These are phyloP conservation scores for honey bee (Apis mellifera) DNA, from an alignment of 1,140 invertebrate genomes.

Conservation along the genomic window DNA sequence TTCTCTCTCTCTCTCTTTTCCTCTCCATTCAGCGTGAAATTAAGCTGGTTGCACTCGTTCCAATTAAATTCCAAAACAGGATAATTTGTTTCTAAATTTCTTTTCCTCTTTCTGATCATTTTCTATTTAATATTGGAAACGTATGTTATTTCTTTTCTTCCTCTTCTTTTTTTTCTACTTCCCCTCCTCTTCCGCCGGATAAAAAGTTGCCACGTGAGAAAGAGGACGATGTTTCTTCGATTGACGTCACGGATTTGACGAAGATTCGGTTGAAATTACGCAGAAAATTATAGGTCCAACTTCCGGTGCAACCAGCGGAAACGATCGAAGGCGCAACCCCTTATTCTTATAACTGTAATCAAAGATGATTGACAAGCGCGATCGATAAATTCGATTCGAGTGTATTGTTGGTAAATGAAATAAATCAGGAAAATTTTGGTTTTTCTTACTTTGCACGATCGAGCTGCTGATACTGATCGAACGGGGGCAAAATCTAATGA, in stretches of 20 bases:
- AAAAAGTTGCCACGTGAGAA: constrained; percentile 21
- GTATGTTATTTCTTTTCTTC: background rate
- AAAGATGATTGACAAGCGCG: constrained; percentile 65
- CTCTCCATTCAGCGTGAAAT: constrained; percentile 3
- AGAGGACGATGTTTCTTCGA: background rate
- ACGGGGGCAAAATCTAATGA: background rate
- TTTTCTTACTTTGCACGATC: background rate
- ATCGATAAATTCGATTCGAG: constrained; percentile 47
- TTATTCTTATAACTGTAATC: constrained; percentile 60
- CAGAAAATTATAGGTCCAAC: constrained; percentile 73
- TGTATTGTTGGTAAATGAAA: background rate
- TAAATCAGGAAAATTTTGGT: background rate
- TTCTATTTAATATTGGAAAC: background rate
- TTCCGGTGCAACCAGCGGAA: constrained; percentile 75
- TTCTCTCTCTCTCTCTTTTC: background rate
- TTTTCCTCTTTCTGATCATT: no score
- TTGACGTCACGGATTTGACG: constrained; percentile 60
- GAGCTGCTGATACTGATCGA: background rate
- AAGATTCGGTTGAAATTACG: constrained; percentile 71
- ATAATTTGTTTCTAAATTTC: background rate
- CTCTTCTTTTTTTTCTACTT: no score
- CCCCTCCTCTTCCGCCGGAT: constrained; percentile 17
- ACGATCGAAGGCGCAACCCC: constrained; percentile 56
- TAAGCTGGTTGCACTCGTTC: constrained; percentile 4
- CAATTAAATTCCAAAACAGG: background rate